Evolutionary conservation across 2,113 vertebrate genomes (phyloP), one percentile per base, ranked within the genome.

Genomic region (Hylia prasina): DNA sequence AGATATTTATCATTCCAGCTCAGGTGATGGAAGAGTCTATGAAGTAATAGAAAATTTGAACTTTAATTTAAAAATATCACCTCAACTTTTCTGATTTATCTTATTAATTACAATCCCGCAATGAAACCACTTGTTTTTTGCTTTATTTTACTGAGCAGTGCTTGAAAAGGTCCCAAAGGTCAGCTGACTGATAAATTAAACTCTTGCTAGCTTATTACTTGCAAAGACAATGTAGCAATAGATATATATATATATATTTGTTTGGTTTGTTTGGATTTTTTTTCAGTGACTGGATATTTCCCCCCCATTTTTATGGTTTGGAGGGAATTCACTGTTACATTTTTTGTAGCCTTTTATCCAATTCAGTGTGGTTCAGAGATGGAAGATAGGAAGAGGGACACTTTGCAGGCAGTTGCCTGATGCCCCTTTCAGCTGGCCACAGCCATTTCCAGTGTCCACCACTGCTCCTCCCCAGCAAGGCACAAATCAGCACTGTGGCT

Each of bases 201-300:
- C 6, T 6, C 8, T 47, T 7, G 9, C 3, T 30, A 73, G 45
- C 7, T 54, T 61, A 53, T 30, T 50, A 48, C 37, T 54, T 60
- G 27, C 11, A 68, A 56, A 76, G 47, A 9, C 0, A 0, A 39
- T 16, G 15, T 3, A 75, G n/a, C n/a, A n/a, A n/a, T n/a, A n/a
- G n/a, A n/a, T n/a, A n/a, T n/a, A n/a, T n/a, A n/a, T n/a, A n/a
- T n/a, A n/a, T n/a, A n/a, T n/a, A n/a, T n/a, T n/a, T n/a, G n/a
- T 7, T 22, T 37, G 37, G 10, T 7, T 45, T 16, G 5, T 15
- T 65, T 50, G 9, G 6, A 25, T 14, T 13, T 20, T 6, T 9
- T 65, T 88, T 71, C 2, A 82, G 70, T 33, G 30, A 75, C 33
- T 28, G 15, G 23, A 24, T 66, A 45, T 17, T 40, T 60, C 7